Evolutionary conservation across 2,797 vertebrate genomes (phyloP).

Genomic region (Neosalanx taihuensis): DNA sequence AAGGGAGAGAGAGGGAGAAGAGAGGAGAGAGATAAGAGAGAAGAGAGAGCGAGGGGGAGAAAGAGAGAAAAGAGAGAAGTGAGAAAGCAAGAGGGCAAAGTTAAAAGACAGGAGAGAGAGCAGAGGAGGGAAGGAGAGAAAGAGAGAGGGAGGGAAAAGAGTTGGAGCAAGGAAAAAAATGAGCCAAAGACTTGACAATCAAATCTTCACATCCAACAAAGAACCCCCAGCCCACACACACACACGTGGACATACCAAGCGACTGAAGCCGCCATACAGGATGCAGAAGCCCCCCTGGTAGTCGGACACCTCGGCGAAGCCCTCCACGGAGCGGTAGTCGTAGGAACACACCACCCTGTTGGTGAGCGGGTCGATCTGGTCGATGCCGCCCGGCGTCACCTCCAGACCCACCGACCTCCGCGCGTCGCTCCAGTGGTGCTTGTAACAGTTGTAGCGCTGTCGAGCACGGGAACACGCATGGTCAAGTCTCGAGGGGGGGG

Average conservation of each 20-base stretch:
- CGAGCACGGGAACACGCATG: neutral
- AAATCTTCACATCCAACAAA: neutral
- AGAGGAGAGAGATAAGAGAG: neutral
- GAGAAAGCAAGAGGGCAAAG: neutral
- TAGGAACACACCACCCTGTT: conserved; percentile 95
- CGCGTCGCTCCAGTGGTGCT: conserved; percentile 96
- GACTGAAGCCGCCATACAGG: conserved; percentile 93
- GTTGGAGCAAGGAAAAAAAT: too few relatives aligned
- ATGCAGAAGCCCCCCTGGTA: conserved; percentile 98
- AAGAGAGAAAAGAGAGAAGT: neutral
- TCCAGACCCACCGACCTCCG: conserved; percentile 87
- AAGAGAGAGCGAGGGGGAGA: neutral
- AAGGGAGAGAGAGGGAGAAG: conserved; percentile 5
- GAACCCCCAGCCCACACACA: neutral
- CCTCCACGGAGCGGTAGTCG: conserved; percentile 96
- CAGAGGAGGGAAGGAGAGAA: neutral
- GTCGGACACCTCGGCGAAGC: conserved; percentile 91
- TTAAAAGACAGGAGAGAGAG: neutral
- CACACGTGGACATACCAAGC: conserved; percentile 79
- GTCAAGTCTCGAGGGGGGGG: neutral
- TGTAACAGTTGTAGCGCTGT: conserved; percentile 96
- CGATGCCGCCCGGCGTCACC: conserved; percentile 95
- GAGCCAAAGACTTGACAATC: neutral
- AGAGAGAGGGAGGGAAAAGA: neutral
- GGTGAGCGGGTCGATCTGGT: conserved; percentile 92